These are phyloP conservation scores for Drosophila murphyi DNA, from an alignment of 1,140 invertebrate species.

Conservation along the genomic window DNA sequence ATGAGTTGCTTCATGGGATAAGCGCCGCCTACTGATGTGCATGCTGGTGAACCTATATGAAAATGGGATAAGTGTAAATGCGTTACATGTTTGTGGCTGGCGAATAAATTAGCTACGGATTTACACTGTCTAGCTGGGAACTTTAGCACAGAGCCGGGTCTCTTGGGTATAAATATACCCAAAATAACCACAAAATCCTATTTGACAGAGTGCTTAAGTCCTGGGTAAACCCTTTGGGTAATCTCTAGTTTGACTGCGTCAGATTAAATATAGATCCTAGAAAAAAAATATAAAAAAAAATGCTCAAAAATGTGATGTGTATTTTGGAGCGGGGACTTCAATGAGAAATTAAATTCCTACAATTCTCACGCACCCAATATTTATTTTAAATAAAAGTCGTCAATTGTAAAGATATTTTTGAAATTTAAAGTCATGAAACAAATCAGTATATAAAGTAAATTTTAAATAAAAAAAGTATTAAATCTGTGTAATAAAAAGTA, in stretches of 20 bases:
- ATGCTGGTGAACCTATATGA: slow-evolving; percentile 15
- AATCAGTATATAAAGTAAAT: too few relatives aligned
- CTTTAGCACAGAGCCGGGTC: slow-evolving; percentile 2
- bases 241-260: neutral
- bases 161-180: slow-evolving; percentile 9
- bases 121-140: slow-evolving; percentile 48
- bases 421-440: too few relatives aligned
- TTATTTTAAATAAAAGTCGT: too few relatives aligned
- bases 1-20: slow-evolving; percentile 27
- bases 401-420: too few relatives aligned
- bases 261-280: too few relatives aligned
- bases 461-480: too few relatives aligned
- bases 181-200: slow-evolving; percentile 47
- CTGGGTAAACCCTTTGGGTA: slow-evolving; percentile 7
- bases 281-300: too few relatives aligned
- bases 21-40: neutral
- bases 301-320: too few relatives aligned
- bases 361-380: too few relatives aligned
- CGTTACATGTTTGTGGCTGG: slow-evolving; percentile 34
- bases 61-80: slow-evolving; percentile 39
- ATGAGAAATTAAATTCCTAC: too few relatives aligned
- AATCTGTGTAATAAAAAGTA: too few relatives aligned
- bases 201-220: slow-evolving; percentile 12
- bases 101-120: slow-evolving; percentile 68
- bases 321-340: too few relatives aligned